Percentiles rank a stretch among this genome's conserved stretches.
These are phyloP conservation scores for Epicampocera succincta DNA, from an alignment of 2,888 invertebrate genomes.

Conservation along the genomic window DNA sequence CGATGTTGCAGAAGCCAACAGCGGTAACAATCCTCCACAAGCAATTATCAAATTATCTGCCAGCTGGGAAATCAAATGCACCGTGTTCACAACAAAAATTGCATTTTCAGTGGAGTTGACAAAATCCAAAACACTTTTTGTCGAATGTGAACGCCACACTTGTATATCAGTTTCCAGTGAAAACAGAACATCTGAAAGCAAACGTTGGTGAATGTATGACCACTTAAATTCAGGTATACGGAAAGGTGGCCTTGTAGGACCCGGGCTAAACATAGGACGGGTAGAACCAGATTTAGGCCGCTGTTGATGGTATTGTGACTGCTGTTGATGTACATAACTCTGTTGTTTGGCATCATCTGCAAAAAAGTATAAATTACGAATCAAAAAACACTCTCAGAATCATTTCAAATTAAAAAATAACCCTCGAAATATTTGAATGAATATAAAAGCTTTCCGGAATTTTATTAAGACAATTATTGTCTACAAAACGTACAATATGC, in stretches of 20 bases:
- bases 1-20: slow-evolving; percentile 98
- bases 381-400: too few species aligned
- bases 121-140: slow-evolving; percentile 98
- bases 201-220: slow-evolving; percentile 98
- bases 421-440: too few species aligned
- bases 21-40: slow-evolving; percentile 96
- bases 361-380: neutral
- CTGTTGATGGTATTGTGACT: slow-evolving; percentile 71
- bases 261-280: slow-evolving; percentile 96
- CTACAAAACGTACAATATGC: too few species aligned
- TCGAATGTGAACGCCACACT: slow-evolving; percentile 95
- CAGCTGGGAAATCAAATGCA: slow-evolving; percentile 98
- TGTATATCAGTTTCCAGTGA: slow-evolving; percentile 99
- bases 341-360: slow-evolving; percentile 53
- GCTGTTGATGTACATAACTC: slow-evolving; percentile 38
- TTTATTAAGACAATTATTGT: too few species aligned
- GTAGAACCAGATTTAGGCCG: slow-evolving; percentile 85
- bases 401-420: too few species aligned
- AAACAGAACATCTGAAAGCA: slow-evolving; percentile 97
- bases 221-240: slow-evolving; percentile 99
- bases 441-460: too few species aligned
- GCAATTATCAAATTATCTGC: slow-evolving; percentile 99
- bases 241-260: slow-evolving; percentile 96
- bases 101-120: slow-evolving; percentile 99
- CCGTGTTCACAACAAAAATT: slow-evolving; percentile 99